These are phyloP conservation scores for Drosophila niveifrons DNA, from an alignment of 2,888 invertebrate genomes.

Conservation along the genomic window DNA sequence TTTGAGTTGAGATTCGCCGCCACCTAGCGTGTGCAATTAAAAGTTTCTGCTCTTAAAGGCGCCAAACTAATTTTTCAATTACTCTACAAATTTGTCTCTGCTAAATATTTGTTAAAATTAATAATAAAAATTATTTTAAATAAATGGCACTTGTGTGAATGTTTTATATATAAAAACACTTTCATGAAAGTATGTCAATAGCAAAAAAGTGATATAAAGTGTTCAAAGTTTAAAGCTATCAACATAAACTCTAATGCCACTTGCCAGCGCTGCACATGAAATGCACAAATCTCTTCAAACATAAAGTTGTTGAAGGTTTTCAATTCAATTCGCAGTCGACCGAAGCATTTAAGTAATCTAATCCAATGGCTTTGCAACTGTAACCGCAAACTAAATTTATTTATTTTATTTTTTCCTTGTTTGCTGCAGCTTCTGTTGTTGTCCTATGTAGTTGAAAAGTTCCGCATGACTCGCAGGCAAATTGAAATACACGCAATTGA, in stretches of 20 bases:
- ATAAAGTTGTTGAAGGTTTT: background rate
- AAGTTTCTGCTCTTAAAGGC: background rate
- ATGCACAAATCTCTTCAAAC: conserved; percentile 5
- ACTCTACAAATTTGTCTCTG: too few species aligned
- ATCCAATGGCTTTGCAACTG: conserved; percentile 41
- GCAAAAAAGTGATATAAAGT: conserved; percentile 1
- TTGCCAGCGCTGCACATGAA: conserved; percentile 1
- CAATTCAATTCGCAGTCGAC: conserved; percentile 15
- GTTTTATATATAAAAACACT: background rate
- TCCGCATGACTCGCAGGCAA: conserved; percentile 59
- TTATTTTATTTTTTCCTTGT: conserved; percentile 13
- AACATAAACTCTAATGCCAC: background rate
- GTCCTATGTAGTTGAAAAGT: conserved; percentile 19
- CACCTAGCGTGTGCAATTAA: background rate
- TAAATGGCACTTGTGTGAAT: too few species aligned
- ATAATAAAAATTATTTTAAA: too few species aligned
- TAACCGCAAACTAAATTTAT: conserved; percentile 38
- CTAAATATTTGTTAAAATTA: too few species aligned
- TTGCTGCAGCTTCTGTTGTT: background rate
- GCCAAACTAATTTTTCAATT: background rate
- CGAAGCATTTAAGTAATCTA: conserved; percentile 33
- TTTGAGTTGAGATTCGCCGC: background rate
- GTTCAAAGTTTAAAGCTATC: background rate
- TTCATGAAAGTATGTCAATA: background rate
- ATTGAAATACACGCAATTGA: conserved; percentile 78